phyloP scores from a whole-genome alignment of 2,888 invertebrate genomes.

The Chaitophorus viminalis region DNA sequence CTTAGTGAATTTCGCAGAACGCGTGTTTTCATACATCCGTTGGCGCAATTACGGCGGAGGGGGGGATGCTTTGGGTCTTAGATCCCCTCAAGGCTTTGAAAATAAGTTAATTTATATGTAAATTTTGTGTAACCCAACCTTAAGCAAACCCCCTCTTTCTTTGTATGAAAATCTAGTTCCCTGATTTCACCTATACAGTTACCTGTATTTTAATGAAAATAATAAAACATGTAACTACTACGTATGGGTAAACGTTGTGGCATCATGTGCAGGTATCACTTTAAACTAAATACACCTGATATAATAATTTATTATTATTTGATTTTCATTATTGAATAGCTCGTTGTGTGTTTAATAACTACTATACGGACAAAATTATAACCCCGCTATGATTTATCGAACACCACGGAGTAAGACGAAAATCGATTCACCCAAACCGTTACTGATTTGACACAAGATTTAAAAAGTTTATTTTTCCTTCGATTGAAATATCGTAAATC shows the following conservation, averaged over 20 bases:
- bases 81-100: background rate
- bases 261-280: too few relatives aligned
- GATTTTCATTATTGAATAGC: background rate
- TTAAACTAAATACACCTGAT: too few relatives aligned
- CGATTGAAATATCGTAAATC: background rate
- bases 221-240: background rate
- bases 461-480: background rate
- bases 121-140: background rate
- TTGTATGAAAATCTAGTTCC: background rate
- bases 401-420: background rate
- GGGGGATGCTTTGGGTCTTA: background rate
- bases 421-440: background rate
- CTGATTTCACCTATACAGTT: background rate
- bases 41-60: background rate
- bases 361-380: background rate
- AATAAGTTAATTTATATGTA: conserved; percentile 1
- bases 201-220: background rate
- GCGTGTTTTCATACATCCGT: background rate
- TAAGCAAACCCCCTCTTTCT: background rate
- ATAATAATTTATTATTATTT: too few relatives aligned
- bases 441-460: background rate
- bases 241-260: background rate
- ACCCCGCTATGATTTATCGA: background rate
- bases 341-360: background rate
- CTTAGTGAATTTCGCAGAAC: background rate